A percentile compares a stretch with the other conserved stretches of the same genome.
Evolutionary conservation across 2,888 invertebrate species (phyloP).

Genomic region (Scaptodrosophila latifasciaeformis): DNA sequence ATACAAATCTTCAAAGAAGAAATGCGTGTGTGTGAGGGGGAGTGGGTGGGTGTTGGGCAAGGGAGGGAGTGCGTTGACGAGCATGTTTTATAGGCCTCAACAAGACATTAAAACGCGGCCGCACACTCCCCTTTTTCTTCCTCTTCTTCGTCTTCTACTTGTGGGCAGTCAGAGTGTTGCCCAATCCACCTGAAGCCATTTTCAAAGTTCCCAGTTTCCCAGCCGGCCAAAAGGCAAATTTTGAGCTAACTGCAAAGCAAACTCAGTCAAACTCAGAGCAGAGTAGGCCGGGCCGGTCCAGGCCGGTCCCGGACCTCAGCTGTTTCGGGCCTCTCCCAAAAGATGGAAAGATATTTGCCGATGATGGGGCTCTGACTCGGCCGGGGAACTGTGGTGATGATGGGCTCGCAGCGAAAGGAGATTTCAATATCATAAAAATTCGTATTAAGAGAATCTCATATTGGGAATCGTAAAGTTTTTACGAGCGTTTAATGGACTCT

Average conservation of each 20-base stretch:
- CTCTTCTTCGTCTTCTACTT: neutral
- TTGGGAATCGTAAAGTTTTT: constrained; percentile 73
- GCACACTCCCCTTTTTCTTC: constrained; percentile 36
- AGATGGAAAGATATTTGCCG: constrained; percentile 9
- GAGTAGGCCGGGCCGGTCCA: too few species aligned
- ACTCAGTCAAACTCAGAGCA: constrained; percentile 26
- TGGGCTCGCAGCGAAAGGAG: constrained; percentile 57
- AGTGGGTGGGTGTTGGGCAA: too few species aligned
- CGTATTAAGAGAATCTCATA: constrained; percentile 74
- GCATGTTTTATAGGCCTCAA: constrained; percentile 57
- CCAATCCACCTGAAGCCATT: constrained; percentile 39
- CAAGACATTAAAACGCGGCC: constrained; percentile 51
- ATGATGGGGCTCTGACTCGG: constrained; percentile 12
- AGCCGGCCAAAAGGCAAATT: constrained; percentile 31
- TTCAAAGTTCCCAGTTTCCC: constrained; percentile 36
- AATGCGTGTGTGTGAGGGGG: too few species aligned
- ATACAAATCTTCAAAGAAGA: too few species aligned
- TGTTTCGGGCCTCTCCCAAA: constrained; percentile 29
- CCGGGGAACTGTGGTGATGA: neutral
- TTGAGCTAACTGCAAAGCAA: constrained; percentile 40
- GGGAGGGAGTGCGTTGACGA: constrained; percentile 30
- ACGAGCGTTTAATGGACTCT: constrained; percentile 75
- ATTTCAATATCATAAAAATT: constrained; percentile 74
- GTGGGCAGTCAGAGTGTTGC: constrained; percentile 2
- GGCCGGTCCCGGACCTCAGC: constrained; percentile 45